A percentile compares a stretch with the other conserved stretches of the same genome.
These are phyloP conservation scores for Drosophila algonquin DNA, from an alignment of 2,888 invertebrate species.

Conservation along the genomic window DNA sequence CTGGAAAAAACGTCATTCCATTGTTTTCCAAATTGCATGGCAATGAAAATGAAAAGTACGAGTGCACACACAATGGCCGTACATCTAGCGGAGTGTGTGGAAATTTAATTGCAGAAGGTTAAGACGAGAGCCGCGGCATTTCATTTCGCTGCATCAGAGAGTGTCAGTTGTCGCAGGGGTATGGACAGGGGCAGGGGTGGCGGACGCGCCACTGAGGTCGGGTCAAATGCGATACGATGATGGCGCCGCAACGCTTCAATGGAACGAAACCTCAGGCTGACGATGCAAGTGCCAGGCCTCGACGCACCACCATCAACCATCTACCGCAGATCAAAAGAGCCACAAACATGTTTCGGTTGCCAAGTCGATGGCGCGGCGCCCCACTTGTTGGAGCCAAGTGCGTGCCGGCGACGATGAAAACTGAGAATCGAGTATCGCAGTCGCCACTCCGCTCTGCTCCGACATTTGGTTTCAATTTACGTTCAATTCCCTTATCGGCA, in stretches of 20 bases:
- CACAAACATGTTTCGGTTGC: constrained; percentile 61
- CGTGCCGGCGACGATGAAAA: constrained; percentile 30
- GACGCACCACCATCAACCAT: constrained; percentile 20
- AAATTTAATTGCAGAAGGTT: constrained; percentile 77
- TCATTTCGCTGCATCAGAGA: constrained; percentile 57
- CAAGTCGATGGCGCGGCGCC: constrained; percentile 53
- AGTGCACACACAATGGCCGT: constrained; percentile 27
- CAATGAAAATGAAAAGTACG: constrained; percentile 71
- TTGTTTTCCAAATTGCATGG: constrained; percentile 76
- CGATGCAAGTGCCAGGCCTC: constrained; percentile 28
- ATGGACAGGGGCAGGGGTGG: constrained; percentile 18
- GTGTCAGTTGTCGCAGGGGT: background rate
- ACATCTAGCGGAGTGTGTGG: constrained; percentile 35
- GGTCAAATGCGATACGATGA: constrained; percentile 59
- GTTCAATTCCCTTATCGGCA: constrained; percentile 75
- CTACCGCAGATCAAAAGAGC: constrained; percentile 36
- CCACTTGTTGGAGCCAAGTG: constrained; percentile 60
- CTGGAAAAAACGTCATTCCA: constrained; percentile 65
- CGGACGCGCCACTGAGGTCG: constrained; percentile 61
- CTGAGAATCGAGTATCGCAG: constrained; percentile 15
- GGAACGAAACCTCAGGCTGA: constrained; percentile 26
- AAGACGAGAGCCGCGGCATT: constrained; percentile 50
- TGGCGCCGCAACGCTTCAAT: constrained; percentile 55
- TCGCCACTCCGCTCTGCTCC: constrained; percentile 16
- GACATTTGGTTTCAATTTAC: constrained; percentile 78